Conservation (phyloP, 2,888 invertebrate genomes). For the Conus canariensis region DNA sequence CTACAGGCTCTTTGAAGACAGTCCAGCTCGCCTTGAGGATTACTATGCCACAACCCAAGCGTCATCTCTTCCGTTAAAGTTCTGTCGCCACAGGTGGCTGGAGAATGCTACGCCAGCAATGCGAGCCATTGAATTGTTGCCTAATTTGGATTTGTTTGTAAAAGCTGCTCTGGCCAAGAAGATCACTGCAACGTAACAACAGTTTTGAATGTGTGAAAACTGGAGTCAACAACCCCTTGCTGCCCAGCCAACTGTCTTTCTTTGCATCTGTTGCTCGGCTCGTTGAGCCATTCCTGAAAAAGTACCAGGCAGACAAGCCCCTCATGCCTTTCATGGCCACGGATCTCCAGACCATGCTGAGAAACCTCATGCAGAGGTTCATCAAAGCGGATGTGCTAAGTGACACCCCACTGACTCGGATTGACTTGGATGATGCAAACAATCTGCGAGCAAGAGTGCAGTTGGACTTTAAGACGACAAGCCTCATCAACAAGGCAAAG, state of each 20-base stretch:
- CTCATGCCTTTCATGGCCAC: slow-evolving; percentile 29
- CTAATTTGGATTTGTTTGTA: background rate
- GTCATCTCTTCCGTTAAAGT: background rate
- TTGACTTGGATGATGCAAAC: background rate
- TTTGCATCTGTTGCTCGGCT: slow-evolving; percentile 15
- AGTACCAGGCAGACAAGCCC: slow-evolving; percentile 36
- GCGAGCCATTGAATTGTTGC: background rate
- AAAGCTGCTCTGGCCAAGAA: background rate
- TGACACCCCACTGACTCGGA: background rate
- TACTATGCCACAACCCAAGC: background rate
- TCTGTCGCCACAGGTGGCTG: slow-evolving; percentile 10
- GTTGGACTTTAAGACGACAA: background rate
- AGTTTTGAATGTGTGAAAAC: background rate
- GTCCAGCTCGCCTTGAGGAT: background rate
- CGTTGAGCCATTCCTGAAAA: slow-evolving; percentile 29
- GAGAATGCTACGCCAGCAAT: background rate
- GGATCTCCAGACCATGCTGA: background rate
- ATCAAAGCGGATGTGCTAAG: background rate
- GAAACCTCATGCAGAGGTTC: slow-evolving; percentile 1
- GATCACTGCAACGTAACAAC: background rate
- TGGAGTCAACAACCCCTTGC: background rate
- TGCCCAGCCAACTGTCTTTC: slow-evolving; percentile 16
- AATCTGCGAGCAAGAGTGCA: background rate
- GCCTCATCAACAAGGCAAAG: background rate
- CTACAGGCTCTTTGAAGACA: slow-evolving; percentile 5